A percentile compares a stretch with the other conserved stretches of the same genome.
These are phyloP conservation scores for Silurus meridionalis DNA, from an alignment of 2,113 vertebrate species.

Conservation along the genomic window DNA sequence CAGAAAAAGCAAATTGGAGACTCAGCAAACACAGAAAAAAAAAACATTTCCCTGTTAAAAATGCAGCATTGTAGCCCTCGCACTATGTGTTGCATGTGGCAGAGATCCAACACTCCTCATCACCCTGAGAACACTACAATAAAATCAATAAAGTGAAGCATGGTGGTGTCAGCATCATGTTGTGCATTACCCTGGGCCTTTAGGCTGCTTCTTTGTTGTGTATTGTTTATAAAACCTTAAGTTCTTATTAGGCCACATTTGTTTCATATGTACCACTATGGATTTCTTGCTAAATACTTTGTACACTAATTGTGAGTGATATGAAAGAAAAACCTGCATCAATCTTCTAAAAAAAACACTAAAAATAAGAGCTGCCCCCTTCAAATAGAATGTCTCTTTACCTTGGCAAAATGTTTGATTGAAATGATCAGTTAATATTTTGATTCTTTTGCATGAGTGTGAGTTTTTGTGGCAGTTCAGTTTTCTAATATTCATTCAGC, in stretches of 20 bases:
- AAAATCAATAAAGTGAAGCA: background rate
- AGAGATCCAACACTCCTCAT: background rate
- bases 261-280: no score
- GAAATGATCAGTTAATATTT: background rate
- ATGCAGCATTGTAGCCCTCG: background rate
- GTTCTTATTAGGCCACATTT: background rate
- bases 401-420: background rate
- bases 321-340: no score
- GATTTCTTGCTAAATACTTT: no score
- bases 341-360: background rate
- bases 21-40: background rate
- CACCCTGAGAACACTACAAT: background rate
- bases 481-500: background rate
- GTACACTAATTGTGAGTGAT: no score
- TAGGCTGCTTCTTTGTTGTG: background rate
- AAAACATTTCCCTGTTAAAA: background rate
- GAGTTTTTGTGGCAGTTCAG: background rate
- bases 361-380: background rate
- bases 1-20: background rate
- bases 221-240: background rate
- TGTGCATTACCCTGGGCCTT: background rate
- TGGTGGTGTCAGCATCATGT: background rate
- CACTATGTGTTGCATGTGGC: background rate
- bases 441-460: background rate
- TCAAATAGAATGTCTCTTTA: background rate